Evolutionary conservation across 2,888 invertebrate genomes (phyloP).

Genomic region (Tetramorium bicarinatum): DNA sequence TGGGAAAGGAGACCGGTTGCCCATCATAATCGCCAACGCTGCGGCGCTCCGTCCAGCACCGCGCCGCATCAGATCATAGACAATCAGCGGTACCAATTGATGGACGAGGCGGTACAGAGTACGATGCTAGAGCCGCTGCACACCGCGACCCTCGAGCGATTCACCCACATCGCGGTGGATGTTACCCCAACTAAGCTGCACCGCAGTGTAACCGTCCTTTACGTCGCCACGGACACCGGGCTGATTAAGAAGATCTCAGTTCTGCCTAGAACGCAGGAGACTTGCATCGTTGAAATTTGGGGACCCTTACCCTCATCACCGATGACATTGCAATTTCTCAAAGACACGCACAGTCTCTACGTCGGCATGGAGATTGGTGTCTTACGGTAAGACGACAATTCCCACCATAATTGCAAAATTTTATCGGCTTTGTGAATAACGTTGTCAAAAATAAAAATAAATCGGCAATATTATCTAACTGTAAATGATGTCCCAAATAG

Average conservation of each 20-base stretch:
- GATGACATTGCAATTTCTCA: constrained; percentile 91
- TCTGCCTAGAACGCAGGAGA: constrained; percentile 90
- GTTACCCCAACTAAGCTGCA: constrained; percentile 91
- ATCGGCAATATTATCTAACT: neutral
- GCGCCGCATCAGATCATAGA: constrained; percentile 88
- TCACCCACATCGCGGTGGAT: constrained; percentile 94
- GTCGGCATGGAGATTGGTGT: constrained; percentile 82
- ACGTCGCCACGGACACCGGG: constrained; percentile 92
- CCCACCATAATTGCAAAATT: neutral
- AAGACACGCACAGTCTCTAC: constrained; percentile 90
- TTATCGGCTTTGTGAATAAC: neutral
- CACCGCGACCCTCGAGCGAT: constrained; percentile 90
- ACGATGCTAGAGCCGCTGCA: constrained; percentile 91
- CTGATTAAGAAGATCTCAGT: constrained; percentile 93
- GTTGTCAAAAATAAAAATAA: neutral
- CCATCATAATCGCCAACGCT: constrained; percentile 88
- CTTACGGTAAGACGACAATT: constrained; percentile 73
- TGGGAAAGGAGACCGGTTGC: constrained; percentile 90
- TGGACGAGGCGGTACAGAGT: constrained; percentile 95
- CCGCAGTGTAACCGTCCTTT: constrained; percentile 92
- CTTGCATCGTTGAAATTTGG: constrained; percentile 96
- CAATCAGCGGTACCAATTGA: constrained; percentile 93
- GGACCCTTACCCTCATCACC: constrained; percentile 89
- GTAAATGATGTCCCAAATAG: neutral
- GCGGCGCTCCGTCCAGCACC: constrained; percentile 74